phyloP scores from a whole-genome alignment of 2,888 invertebrate species.

The Amiota communis region DNA sequence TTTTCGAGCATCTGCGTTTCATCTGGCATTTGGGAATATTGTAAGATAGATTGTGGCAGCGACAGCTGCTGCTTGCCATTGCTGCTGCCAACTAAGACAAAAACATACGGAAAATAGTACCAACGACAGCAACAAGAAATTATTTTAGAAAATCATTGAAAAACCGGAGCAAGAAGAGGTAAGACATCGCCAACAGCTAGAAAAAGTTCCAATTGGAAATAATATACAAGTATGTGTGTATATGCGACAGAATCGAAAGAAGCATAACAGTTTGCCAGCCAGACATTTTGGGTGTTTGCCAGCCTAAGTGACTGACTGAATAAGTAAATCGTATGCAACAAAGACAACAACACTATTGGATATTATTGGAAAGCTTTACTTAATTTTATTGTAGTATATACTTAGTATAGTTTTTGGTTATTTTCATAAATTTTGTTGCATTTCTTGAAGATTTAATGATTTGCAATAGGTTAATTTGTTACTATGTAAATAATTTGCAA shows the following conservation, averaged over 20 bases:
- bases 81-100: constrained; percentile 39
- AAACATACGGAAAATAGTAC: constrained; percentile 5
- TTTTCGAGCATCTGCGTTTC: constrained; percentile 70
- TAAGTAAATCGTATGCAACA: constrained; percentile 43
- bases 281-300: constrained; percentile 67
- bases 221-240: too few species aligned
- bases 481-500: too few species aligned
- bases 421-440: too few species aligned
- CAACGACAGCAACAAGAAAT: constrained; percentile 12
- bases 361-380: constrained; percentile 15
- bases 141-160: constrained; percentile 27
- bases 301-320: constrained; percentile 43
- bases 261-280: constrained; percentile 42
- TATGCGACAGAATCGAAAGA: background rate
- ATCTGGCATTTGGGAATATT: constrained; percentile 63
- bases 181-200: constrained; percentile 2
- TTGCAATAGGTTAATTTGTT: too few species aligned
- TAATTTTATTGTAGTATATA: too few species aligned
- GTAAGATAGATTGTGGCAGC: constrained; percentile 69
- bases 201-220: constrained; percentile 19
- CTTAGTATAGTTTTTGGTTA: too few species aligned
- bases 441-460: too few species aligned
- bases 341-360: constrained; percentile 49
- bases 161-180: constrained; percentile 13
- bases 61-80: constrained; percentile 54